Evolutionary conservation across 2,113 vertebrate genomes (phyloP), one percentile per base, ranked within the genome.

Genomic region (Sebastes fasciatus): DNA sequence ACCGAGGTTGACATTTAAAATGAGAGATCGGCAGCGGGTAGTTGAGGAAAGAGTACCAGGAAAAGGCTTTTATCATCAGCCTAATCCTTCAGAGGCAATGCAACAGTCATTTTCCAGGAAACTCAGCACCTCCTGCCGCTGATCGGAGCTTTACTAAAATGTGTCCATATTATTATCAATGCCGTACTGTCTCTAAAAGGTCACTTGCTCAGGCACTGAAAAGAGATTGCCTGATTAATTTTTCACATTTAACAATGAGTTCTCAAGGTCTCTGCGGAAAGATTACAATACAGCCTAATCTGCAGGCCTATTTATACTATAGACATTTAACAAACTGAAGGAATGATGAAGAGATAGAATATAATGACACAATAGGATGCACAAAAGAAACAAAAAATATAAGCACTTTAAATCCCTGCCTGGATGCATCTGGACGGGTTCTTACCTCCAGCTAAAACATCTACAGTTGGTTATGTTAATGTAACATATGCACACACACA

Each of bases 1-100:
- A 60, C 55, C 2, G 6, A 2, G 12, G 17, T 16, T 83, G 86
- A 75, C 86, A 80, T 86, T 86, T 84, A 69, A 85, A 85, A 52
- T 51, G 62, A 84, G 49, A 75, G 26, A 79, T 62, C 54, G 4
- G 69, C 34, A 63, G 73, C n/a, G 2, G 45, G 60, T 60, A 34
- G 42, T 19, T 66, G 17, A 48, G 45, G 61, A 70, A 54, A 60
- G 74, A 77, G 11, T 86, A 81, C 64, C 7, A n/a, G 79, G 81
- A 85, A 86, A 66, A 68, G 21, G 79, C 23, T 84, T 89, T 87
- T 74, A 45, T 61, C 13, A 68, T 14, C 40, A 55, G 80, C 6
- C 48, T 72, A 63, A 84, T 75, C 71, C 73, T 88, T 75, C 9
- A 57, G 51, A 48, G 49, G 71, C 52, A 63, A 84, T 48, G 9